Percentiles rank a stretch among this genome's conserved stretches.
These are phyloP conservation scores for Chroicocephalus ridibundus DNA, from an alignment of 2,113 vertebrate genomes.

Conservation along the genomic window DNA sequence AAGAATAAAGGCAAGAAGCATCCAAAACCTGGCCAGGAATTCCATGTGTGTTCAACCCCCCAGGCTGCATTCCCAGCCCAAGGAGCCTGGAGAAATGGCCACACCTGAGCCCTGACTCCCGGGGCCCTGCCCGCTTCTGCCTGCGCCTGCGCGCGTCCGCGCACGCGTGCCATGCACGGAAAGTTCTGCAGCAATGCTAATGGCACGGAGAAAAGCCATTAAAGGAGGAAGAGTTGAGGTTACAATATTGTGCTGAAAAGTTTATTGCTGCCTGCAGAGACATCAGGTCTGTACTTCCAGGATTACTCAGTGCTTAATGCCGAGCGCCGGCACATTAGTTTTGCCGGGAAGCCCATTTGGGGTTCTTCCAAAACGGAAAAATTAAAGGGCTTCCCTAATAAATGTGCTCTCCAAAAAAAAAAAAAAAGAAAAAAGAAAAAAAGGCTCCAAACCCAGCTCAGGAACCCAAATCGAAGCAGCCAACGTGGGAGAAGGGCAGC, in stretches of 20 bases:
- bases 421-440: background rate
- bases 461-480: background rate
- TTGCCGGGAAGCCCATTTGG: conserved; percentile 75
- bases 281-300: conserved; percentile 76
- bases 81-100: background rate
- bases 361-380: conserved; percentile 73
- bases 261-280: conserved; percentile 78
- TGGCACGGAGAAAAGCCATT: conserved; percentile 73
- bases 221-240: conserved; percentile 78
- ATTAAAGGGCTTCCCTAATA: conserved; percentile 70
- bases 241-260: conserved; percentile 71
- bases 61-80: background rate
- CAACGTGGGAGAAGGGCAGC: background rate
- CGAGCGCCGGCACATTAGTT: conserved; percentile 61
- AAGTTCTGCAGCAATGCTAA: conserved; percentile 65
- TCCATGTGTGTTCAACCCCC: background rate
- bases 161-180: background rate
- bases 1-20: background rate
- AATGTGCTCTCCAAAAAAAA: background rate
- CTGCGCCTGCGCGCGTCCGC: rapidly evolving
- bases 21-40: background rate
- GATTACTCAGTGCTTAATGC: conserved; percentile 75
- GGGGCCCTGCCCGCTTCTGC: background rate
- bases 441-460: background rate
- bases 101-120: background rate